Percentiles rank a stretch among this genome's conserved stretches.
phyloP scores from a whole-genome alignment of 2,888 invertebrate species.

The Mesochorus sp. region DNA sequence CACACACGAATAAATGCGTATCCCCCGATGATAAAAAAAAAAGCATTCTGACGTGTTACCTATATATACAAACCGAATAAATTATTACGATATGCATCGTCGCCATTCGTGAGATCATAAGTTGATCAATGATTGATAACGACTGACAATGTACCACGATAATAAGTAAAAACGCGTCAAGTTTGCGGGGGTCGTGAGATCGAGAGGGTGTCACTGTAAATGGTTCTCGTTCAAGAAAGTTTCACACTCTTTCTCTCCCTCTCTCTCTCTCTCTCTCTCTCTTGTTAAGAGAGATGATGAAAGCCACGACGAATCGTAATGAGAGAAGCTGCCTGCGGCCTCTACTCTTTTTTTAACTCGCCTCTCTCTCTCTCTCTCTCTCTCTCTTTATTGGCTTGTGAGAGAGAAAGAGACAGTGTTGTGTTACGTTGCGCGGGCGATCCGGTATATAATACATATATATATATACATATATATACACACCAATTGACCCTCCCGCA shows the following conservation, averaged over 20 bases:
- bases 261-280: conserved; percentile 33
- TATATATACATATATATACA: conserved; percentile 16
- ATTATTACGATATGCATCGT: no score
- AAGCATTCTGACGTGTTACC: no score
- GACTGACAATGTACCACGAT: background rate
- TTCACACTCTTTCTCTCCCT: conserved; percentile 11
- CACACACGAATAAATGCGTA: background rate
- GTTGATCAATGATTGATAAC: no score
- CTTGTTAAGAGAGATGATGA: conserved; percentile 66
- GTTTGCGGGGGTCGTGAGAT: conserved; percentile 43
- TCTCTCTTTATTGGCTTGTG: no score
- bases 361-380: background rate
- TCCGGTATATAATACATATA: conserved; percentile 56
- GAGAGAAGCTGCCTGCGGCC: conserved; percentile 72
- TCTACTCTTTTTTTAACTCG: conserved; percentile 40
- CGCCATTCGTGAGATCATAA: no score
- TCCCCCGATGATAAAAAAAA: background rate
- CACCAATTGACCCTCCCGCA: conserved; percentile 71
- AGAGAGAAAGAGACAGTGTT: conserved; percentile 66
- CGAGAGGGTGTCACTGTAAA: conserved; percentile 60
- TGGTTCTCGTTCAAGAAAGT: conserved; percentile 16
- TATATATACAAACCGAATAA: no score
- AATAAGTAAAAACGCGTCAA: conserved; percentile 35
- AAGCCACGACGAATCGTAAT: conserved; percentile 76
- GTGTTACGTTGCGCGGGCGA: conserved; percentile 68